Percentiles rank a stretch among this genome's conserved stretches.
phyloP scores from a whole-genome alignment of 2,797 vertebrate genomes.

The Poeciliopsis presidionis region DNA sequence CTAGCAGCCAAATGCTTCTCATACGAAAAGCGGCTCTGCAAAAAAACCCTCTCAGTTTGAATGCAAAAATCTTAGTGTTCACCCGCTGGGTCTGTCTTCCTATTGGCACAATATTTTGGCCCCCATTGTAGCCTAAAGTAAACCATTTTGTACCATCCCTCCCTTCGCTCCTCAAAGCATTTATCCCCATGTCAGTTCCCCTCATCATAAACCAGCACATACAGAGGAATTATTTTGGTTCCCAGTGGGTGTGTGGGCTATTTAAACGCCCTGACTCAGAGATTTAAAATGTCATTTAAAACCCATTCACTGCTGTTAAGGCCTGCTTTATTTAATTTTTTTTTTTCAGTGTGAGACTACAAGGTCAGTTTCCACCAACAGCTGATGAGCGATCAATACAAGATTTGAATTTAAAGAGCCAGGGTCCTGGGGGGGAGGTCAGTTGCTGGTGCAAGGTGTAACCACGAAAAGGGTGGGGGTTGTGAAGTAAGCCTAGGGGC shows the following conservation, averaged over 20 bases:
- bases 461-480: constrained; percentile 40
- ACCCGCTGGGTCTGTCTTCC: constrained; percentile 57
- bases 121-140: constrained; percentile 60
- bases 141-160: constrained; percentile 49
- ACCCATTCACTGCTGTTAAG: constrained; percentile 67
- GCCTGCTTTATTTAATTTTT: constrained; percentile 80
- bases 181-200: constrained; percentile 23
- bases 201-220: constrained; percentile 48
- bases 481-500: constrained; percentile 74
- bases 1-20: constrained; percentile 65
- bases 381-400: constrained; percentile 83
- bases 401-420: constrained; percentile 85
- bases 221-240: constrained; percentile 68
- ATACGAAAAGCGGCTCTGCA: constrained; percentile 51
- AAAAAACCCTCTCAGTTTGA: constrained; percentile 50
- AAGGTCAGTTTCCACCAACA: constrained; percentile 83
- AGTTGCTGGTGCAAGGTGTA: constrained; percentile 67
- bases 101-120: constrained; percentile 62
- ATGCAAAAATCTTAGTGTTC: constrained; percentile 47
- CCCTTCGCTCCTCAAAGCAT: constrained; percentile 18
- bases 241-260: constrained; percentile 64
- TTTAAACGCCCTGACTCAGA: constrained; percentile 70
- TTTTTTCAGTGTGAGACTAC: constrained; percentile 72
- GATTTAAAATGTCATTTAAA: constrained; percentile 79
- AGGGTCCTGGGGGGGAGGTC: constrained; percentile 68